These are phyloP conservation scores for Zaprionus capensis DNA, from an alignment of 1,140 invertebrate species.

Conservation along the genomic window DNA sequence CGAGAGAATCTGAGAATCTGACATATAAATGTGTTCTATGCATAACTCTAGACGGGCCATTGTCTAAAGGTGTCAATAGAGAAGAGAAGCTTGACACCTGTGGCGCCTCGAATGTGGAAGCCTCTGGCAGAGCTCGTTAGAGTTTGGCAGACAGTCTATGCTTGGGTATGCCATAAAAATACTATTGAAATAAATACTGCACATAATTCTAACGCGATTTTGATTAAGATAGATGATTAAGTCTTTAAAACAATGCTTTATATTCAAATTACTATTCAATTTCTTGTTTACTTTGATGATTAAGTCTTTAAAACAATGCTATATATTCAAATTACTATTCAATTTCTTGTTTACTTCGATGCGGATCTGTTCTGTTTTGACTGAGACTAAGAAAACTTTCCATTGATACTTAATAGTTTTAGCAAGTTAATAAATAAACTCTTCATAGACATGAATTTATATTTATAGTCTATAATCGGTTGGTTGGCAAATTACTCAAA, in stretches of 20 bases:
- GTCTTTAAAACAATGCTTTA: background rate
- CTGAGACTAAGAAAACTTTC: background rate
- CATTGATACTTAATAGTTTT: background rate
- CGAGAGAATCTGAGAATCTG: slow-evolving; percentile 26
- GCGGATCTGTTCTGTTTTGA: too few species aligned
- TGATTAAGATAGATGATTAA: background rate
- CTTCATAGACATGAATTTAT: background rate
- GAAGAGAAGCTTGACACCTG: slow-evolving; percentile 69
- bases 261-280: background rate
- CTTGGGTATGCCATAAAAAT: background rate
- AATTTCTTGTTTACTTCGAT: too few species aligned
- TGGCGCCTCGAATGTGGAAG: slow-evolving; percentile 47
- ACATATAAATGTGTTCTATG: slow-evolving; percentile 46
- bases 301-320: background rate
- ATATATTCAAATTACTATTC: too few species aligned
- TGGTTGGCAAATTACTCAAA: background rate
- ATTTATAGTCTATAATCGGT: background rate
- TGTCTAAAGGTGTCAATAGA: slow-evolving; percentile 66
- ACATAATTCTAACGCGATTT: background rate
- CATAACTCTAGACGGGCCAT: slow-evolving; percentile 40
- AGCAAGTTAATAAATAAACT: background rate
- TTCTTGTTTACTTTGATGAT: background rate
- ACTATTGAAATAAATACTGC: slow-evolving; percentile 6
- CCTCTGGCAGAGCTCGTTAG: slow-evolving; percentile 8
- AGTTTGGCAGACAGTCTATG: background rate